Evolutionary conservation across 2,113 vertebrate species (phyloP), one percentile per base, ranked within the genome.

Genomic region (Vanacampus margaritifer): DNA sequence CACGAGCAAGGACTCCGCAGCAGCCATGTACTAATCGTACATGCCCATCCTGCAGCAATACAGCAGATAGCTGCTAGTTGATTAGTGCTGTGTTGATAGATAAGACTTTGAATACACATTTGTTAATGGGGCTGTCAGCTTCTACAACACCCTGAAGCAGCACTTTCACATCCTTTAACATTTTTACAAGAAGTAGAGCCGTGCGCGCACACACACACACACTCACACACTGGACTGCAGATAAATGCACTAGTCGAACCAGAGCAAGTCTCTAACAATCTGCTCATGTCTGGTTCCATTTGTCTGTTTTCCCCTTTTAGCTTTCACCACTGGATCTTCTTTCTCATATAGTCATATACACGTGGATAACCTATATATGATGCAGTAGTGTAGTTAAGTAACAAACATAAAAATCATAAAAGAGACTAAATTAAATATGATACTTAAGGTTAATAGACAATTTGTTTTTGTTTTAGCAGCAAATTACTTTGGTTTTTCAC

Each of bases 21-120:
- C 54, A 58, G 72, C 37, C 45, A 41, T 24, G 63, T 68, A 59
- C 43, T 45, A 24, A n/a, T 36, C 46, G 19, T 48, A 2, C 16
- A 1, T 51, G 17, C 39, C 21, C 43, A 45, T 13, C 8, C 43
- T 67, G 37, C 53, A 63, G 32, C 21, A 65, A n/a, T 11, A 19
- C 35, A 43, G 36, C 8, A 35, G 12, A 6, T 5, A 72, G 1
- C 32, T 32, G 16, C 39, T 16, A 16, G 32, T 58, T 57, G 60
- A 78, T 67, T 19, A 50, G 45, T 5, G 26, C 14, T 0, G 41
- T 39, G 37, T 71, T 82, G 68, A 66, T 70, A 67, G 36, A 62
- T 62, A 68, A 67, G 74, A 60, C 35, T 69, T 71, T 54, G n/a
- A 61, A 11, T 28, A 46, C 54, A 68, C 19, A 67, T 61, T 28